These are phyloP conservation scores for Harpalus rubripes DNA, from an alignment of 2,888 invertebrate genomes.

Conservation along the genomic window DNA sequence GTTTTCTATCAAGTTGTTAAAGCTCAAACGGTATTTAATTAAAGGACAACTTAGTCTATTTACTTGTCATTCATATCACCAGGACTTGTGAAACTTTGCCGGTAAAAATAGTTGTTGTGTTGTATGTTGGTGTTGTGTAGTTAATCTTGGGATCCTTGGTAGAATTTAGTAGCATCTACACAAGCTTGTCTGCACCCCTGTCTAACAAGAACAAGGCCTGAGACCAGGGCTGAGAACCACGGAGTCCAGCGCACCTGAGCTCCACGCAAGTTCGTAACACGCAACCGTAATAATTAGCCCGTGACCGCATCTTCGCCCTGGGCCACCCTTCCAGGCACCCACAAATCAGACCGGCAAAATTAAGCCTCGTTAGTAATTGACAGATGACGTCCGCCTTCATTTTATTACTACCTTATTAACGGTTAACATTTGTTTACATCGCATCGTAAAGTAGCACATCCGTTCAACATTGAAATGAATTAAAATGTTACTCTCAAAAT, in stretches of 20 bases:
- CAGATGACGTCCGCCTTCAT: not conserved
- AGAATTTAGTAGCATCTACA: conserved; percentile 42
- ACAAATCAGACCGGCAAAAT: not conserved
- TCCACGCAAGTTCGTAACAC: conserved; percentile 20
- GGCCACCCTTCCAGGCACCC: not conserved
- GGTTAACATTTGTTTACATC: not conserved
- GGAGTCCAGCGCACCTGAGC: conserved; percentile 49
- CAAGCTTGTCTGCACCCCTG: conserved; percentile 15
- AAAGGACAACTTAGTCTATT: not conserved
- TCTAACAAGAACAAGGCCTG: conserved; percentile 15
- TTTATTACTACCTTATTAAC: not conserved
- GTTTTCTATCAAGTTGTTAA: too few relatives aligned
- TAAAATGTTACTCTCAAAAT: too few relatives aligned
- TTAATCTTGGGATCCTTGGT: not conserved
- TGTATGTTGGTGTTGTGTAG: not conserved
- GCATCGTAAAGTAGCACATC: too few relatives aligned
- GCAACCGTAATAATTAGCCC: conserved; percentile 55
- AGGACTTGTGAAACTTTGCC: not conserved
- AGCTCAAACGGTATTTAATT: conserved; percentile 1
- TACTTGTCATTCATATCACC: not conserved
- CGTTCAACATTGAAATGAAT: too few relatives aligned
- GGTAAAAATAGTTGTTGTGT: not conserved
- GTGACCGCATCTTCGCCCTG: conserved; percentile 19
- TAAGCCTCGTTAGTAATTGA: not conserved
- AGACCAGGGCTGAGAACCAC: conserved; percentile 24